Evolutionary conservation across 2,888 invertebrate species (phyloP).

Genomic region (Thera britannica): DNA sequence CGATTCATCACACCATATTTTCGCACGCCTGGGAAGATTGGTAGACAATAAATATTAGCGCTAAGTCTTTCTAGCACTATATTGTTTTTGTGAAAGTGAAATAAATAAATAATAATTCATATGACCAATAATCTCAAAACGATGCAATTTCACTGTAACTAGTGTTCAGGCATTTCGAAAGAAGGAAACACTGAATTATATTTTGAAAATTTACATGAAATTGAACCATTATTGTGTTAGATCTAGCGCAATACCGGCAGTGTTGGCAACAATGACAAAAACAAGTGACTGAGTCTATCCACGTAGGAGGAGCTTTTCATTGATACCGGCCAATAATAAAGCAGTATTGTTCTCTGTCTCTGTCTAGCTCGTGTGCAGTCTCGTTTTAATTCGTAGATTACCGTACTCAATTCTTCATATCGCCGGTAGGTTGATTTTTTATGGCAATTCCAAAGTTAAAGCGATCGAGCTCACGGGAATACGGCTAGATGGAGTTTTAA

Average conservation of each 20-base stretch:
- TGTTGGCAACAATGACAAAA: slow-evolving; percentile 55
- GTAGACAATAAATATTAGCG: too few species aligned
- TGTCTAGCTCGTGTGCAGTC: slow-evolving; percentile 45
- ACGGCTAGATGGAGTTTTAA: slow-evolving; percentile 57
- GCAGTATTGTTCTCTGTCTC: slow-evolving; percentile 42
- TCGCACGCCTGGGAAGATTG: too few species aligned
- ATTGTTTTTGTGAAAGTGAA: too few species aligned
- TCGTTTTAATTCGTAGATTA: slow-evolving; percentile 64
- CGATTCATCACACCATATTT: too few species aligned
- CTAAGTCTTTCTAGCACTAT: too few species aligned
- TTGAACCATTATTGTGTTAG: background rate
- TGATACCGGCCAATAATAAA: slow-evolving; percentile 51
- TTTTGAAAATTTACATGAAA: background rate
- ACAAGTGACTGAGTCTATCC: slow-evolving; percentile 63
- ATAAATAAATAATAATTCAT: too few species aligned
- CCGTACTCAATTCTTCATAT: slow-evolving; percentile 74
- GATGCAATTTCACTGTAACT: too few species aligned
- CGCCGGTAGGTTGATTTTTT: slow-evolving; percentile 68
- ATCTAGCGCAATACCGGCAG: slow-evolving; percentile 3
- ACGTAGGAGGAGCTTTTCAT: slow-evolving; percentile 56
- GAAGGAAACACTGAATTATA: too few species aligned
- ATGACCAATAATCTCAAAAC: too few species aligned
- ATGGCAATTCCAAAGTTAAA: slow-evolving; percentile 67
- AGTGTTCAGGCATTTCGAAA: too few species aligned
- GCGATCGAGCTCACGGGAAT: slow-evolving; percentile 51